Base-by-base conservation (phyloP, 2,797 vertebrate genomes). In the Danionella dracula region DNA sequence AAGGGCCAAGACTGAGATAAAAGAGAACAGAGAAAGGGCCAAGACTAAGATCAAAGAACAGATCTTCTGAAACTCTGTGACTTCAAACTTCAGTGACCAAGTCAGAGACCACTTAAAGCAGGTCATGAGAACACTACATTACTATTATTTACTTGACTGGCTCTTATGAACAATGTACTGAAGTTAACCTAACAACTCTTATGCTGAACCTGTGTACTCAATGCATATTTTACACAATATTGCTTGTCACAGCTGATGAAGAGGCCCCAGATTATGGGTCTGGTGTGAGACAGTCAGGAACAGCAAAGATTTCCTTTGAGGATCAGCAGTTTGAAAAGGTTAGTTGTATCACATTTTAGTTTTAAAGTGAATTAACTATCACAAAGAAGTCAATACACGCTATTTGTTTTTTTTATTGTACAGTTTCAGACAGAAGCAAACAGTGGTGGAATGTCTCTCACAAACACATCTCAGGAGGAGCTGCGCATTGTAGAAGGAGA, bases 321-420 rank as follows among this genome's bases (percentile, higher is more conserved):
- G 96, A 98, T 71, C 94, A 96, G 73, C 95, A 98, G 73, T 98
- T 97, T 72, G 95, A 97, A 77, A 98, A 96, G 93, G 96, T 98
- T 37, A 20, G 70, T 20, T 59, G n/a, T 51, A 7, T 49, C 6
- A 23, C 37, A 45, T 27, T 44, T 38, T 9, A 19, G 34, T 8
- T 6, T 64, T 27, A 23, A n/a, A 49, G 11, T 34, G 42, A 62
- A 21, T 15, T 15, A 21, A 2, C 21, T n/a, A 27, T 27, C 3
- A 27, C 6, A 27, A 4, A 44, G 2, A 21, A 13, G 17, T 42
- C 32, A 3, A 15, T 21, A 17, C 21, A 32, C 7, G 2, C 16
- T 10, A 54, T 15, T 4, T 11, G 5, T 31, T 31, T 66, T 5
- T 54, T 5, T 58, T 7, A 56, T 11, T 64, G 50, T 69, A 64